These are phyloP conservation scores for Halcyon chelicuti DNA, from an alignment of 2,797 vertebrate species.

Conservation along the genomic window DNA sequence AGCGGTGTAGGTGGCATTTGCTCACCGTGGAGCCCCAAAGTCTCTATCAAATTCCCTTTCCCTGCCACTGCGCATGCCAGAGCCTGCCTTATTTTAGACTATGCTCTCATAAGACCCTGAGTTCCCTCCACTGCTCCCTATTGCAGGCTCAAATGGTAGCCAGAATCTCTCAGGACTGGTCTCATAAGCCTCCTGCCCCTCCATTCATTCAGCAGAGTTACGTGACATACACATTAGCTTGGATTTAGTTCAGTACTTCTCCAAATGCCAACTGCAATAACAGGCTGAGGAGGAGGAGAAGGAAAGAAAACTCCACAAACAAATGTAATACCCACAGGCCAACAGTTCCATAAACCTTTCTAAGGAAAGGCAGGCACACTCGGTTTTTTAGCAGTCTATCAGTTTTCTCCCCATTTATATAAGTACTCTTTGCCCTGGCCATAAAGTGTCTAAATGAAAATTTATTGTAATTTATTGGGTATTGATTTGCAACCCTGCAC, in stretches of 20 bases:
- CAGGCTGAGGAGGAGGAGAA: not conserved
- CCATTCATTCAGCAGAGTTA: not conserved
- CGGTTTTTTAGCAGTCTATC: not conserved
- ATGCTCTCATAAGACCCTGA: not conserved
- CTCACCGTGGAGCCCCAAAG: not conserved
- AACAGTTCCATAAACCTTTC: not conserved
- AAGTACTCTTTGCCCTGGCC: not conserved
- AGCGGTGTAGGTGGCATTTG: not conserved
- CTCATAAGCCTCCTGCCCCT: not conserved
- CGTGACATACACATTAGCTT: not conserved
- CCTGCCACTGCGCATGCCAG: not conserved
- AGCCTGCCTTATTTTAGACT: constrained; percentile 38
- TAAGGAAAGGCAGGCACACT: not conserved
- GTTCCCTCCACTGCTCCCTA: not conserved
- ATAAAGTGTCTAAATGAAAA: not conserved
- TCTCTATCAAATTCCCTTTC: not conserved
- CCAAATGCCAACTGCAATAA: not conserved
- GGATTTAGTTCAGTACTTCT: not conserved
- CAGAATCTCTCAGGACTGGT: not conserved
- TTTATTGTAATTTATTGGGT: not conserved
- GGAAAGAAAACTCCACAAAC: not conserved
- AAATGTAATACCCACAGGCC: not conserved
- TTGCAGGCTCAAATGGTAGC: not conserved
- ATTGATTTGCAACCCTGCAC: constrained; percentile 24
- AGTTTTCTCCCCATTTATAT: not conserved